These are phyloP conservation scores for Leptodactylus fuscus DNA, from an alignment of 2,113 vertebrate species.

Conservation along the genomic window DNA sequence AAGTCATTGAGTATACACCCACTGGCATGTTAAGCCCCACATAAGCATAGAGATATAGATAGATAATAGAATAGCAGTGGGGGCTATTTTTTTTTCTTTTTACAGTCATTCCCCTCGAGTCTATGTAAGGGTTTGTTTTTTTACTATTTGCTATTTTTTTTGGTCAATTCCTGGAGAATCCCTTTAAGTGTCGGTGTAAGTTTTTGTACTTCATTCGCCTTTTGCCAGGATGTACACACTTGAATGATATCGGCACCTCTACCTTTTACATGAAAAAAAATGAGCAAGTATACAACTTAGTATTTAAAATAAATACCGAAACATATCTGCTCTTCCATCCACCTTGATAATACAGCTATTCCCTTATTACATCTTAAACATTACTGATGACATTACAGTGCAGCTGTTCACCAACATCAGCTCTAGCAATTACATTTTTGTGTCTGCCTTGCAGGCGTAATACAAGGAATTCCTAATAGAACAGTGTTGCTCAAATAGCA, in stretches of 20 bases:
- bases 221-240: not conserved
- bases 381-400: constrained; percentile 43
- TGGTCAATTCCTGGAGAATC: no score
- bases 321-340: not conserved
- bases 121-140: no score
- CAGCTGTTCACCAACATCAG: constrained; percentile 38
- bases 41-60: no score
- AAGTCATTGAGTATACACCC: no score
- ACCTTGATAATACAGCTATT: constrained; percentile 16
- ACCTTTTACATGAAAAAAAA: not conserved
- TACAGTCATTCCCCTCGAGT: no score
- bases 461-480: constrained; percentile 29
- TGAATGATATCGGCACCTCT: not conserved
- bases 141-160: no score
- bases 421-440: constrained; percentile 42
- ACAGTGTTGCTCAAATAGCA: constrained; percentile 39
- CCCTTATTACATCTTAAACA: constrained; percentile 37
- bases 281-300: not conserved
- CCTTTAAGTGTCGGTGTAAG: no score
- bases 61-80: no score
- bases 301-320: not conserved
- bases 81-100: no score
- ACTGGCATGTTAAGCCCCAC: no score
- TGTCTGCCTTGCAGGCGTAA: constrained; percentile 44
- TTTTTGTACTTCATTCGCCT: no score